phyloP scores from a whole-genome alignment of 1,140 invertebrate genomes.

The Prorops nasuta region DNA sequence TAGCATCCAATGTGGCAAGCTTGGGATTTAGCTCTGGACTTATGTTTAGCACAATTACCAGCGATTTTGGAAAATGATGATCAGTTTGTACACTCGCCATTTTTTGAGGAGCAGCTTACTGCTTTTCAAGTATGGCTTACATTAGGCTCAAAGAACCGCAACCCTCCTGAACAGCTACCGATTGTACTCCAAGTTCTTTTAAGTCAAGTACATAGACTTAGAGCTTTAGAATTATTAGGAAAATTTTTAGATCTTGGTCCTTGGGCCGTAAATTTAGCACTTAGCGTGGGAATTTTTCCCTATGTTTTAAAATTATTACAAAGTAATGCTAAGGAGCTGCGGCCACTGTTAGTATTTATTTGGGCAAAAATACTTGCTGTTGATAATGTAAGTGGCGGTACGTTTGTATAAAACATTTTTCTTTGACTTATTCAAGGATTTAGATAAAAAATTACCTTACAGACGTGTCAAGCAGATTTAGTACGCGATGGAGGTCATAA shows the following conservation, averaged over 20 bases:
- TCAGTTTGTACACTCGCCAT: slow-evolving; percentile 77
- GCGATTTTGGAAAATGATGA: slow-evolving; percentile 67
- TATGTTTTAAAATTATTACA: slow-evolving; percentile 96
- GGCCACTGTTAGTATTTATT: slow-evolving; percentile 93
- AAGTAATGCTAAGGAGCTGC: slow-evolving; percentile 86
- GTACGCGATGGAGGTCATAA: slow-evolving; percentile 94
- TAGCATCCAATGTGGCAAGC: slow-evolving; percentile 89
- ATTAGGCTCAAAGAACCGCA: slow-evolving; percentile 72
- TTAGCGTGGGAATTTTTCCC: slow-evolving; percentile 98
- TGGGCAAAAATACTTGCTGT: slow-evolving; percentile 99
- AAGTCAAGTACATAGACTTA: slow-evolving; percentile 92
- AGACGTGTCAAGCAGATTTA: slow-evolving; percentile 93
- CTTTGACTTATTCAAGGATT: not conserved
- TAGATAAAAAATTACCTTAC: slow-evolving; percentile 39
- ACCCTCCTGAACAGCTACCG: slow-evolving; percentile 93
- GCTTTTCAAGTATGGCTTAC: slow-evolving; percentile 98
- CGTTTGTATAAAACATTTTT: not conserved
- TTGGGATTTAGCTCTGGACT: slow-evolving; percentile 96
- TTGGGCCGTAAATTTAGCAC: slow-evolving; percentile 94
- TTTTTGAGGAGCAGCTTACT: slow-evolving; percentile 97
- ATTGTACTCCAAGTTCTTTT: slow-evolving; percentile 97
- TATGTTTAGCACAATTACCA: slow-evolving; percentile 87
- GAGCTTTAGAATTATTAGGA: slow-evolving; percentile 93
- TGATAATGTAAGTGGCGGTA: slow-evolving; percentile 73
- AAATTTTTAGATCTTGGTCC: slow-evolving; percentile 93